Evolutionary conservation across 2,113 vertebrate species (phyloP).

Genomic region (Origma solitaria): DNA sequence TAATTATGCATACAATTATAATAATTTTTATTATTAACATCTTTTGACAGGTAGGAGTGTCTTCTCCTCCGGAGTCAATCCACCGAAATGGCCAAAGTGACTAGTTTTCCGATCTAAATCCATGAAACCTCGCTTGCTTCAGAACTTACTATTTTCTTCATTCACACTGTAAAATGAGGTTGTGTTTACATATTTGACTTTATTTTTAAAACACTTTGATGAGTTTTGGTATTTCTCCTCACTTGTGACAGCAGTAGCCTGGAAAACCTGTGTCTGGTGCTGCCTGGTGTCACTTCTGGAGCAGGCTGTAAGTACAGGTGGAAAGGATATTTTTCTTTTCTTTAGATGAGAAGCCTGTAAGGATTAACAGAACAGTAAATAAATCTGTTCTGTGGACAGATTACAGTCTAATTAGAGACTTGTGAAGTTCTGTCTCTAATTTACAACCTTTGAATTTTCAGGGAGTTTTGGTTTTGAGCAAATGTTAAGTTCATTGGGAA

Average conservation of each 20-base stretch:
- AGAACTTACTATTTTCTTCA: background rate
- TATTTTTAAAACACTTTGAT: background rate
- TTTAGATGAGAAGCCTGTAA: background rate
- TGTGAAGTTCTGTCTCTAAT: background rate
- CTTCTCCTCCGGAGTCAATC: background rate
- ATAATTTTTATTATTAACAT: conserved; percentile 23
- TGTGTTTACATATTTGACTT: background rate
- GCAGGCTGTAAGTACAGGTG: background rate
- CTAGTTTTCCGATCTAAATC: background rate
- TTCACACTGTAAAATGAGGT: background rate
- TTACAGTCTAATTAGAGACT: background rate
- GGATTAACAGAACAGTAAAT: conserved; percentile 4
- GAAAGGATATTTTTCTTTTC: background rate
- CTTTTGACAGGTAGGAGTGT: background rate
- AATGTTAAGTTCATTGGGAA: background rate
- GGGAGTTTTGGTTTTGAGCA: background rate
- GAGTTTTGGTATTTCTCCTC: background rate
- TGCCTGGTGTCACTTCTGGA: background rate
- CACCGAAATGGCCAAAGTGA: background rate
- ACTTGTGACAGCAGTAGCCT: background rate
- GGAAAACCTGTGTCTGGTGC: background rate
- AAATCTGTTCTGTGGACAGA: background rate
- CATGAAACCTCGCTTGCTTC: background rate
- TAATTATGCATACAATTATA: background rate
- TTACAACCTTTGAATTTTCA: background rate